These are phyloP conservation scores for Ischnura elegans DNA, from an alignment of 2,888 invertebrate species.

Conservation along the genomic window DNA sequence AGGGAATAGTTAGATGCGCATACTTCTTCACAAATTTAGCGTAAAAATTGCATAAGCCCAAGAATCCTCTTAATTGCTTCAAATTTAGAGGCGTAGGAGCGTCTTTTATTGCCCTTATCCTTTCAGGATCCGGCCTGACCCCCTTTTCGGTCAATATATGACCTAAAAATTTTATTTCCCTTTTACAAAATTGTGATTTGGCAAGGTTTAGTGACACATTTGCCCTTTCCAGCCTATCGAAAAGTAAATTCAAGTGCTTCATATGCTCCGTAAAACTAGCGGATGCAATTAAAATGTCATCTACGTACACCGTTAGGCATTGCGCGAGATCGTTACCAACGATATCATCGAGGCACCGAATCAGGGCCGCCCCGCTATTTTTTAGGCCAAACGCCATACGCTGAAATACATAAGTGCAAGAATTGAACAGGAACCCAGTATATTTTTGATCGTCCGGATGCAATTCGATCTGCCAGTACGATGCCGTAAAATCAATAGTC, in stretches of 20 bases:
- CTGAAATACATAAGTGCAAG: neutral
- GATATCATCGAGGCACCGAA: neutral
- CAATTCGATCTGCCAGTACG: too few species aligned
- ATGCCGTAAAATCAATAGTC: too few species aligned
- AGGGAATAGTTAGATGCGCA: neutral
- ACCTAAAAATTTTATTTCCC: neutral
- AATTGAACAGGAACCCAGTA: too few species aligned
- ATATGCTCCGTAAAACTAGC: too few species aligned
- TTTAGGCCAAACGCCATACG: neutral
- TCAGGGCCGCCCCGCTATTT: neutral
- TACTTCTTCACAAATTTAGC: neutral
- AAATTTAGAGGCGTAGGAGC: neutral
- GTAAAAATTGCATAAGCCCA: neutral
- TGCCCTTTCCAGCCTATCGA: too few species aligned
- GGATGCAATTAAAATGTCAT: too few species aligned
- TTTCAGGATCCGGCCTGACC: neutral
- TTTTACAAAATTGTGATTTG: neutral
- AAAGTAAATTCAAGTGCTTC: too few species aligned
- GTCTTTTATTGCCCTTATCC: neutral
- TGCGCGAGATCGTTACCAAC: too few species aligned
- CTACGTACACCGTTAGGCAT: too few species aligned
- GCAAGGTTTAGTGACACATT: neutral
- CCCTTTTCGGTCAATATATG: neutral
- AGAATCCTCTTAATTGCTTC: neutral
- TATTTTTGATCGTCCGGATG: too few species aligned